Base-by-base conservation (phyloP, 2,113 vertebrate species). In the Camelus bactrianus region DNA sequence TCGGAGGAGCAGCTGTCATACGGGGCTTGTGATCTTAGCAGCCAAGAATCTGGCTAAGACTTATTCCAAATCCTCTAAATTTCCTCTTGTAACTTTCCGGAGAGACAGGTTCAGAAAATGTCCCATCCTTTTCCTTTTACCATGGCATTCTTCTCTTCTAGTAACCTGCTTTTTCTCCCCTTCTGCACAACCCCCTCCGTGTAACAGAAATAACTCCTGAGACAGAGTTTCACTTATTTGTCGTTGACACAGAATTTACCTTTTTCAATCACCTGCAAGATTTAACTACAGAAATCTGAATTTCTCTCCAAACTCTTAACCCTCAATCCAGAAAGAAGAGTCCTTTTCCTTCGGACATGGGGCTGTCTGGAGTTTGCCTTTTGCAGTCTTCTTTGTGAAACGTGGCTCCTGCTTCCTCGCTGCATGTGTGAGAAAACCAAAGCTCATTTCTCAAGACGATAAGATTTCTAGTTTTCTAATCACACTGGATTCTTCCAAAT, bases 281-380 rank as follows among this genome's bases (percentile, higher is more conserved):
- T 96, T 96, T 88, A 91, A 82, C 64, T 79, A 46, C 15, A 94
- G 69, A 86, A 80, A 67, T 70, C 54, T 81, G n/a, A 86, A 64
- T 52, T 95, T 83, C 62, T 81, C 46, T 42, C 32, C 69, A 77
- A 88, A 7, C 58, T 64, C 46, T 38, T 54, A 56, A 75, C 14
- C 15, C 28, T 93, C 75, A 89, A 30, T 75, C 60, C 48, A 35
- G 35, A 81, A 89, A 79, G n/a, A 89, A 2, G 26, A 48, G 69
- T 91, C 90, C 15, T 46, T 94, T 42, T 87, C 54, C 38, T 96
- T 70, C 16, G 9, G 80, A 93, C 46, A 26, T n/a, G 32, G 52
- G 86, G 42, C 60, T 58, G 24, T 10, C 19, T 22, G 26, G 73
- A 79, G 12, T 79, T 87, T 42, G 70, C 76, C 32, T 64, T 93